A percentile compares a stretch with the other conserved stretches of the same genome.
Conservation (phyloP, 2,113 vertebrate genomes). For the Sinocyclocheilus grahami region DNA sequence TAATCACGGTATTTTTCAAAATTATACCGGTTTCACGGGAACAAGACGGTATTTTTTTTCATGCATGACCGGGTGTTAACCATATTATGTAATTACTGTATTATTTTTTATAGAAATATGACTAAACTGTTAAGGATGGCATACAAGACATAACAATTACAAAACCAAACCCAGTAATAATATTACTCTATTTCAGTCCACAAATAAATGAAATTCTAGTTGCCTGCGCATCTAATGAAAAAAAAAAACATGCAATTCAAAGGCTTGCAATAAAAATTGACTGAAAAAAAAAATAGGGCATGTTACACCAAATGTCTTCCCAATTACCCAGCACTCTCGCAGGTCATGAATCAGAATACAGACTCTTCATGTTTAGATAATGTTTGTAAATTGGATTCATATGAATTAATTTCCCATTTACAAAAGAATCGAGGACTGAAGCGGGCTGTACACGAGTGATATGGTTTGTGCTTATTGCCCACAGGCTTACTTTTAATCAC, state of each 20-base stretch:
- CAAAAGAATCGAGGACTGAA: neutral
- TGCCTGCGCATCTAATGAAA: neutral
- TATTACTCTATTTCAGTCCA: neutral
- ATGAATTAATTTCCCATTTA: neutral
- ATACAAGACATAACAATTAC: neutral
- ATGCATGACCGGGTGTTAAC: too few species aligned
- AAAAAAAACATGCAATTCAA: neutral
- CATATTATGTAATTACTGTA: neutral
- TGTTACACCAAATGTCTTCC: neutral
- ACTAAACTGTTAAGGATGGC: neutral
- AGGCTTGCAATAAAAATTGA: neutral
- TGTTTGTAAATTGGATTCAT: constrained; percentile 36
- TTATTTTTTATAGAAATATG: neutral
- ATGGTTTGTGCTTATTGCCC: neutral
- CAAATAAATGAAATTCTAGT: neutral
- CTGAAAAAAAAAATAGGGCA: neutral
- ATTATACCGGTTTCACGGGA: too few species aligned
- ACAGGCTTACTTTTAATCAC: constrained; percentile 1
- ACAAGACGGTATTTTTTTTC: too few species aligned
- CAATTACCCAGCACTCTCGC: neutral
- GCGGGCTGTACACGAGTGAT: constrained; percentile 7
- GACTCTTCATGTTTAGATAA: constrained; percentile 6
- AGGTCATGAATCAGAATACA: constrained; percentile 19
- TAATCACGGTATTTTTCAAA: too few species aligned
- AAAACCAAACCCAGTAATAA: neutral